Conservation (phyloP, 2,888 invertebrate species). For the Nephrocerus scutellatus region DNA sequence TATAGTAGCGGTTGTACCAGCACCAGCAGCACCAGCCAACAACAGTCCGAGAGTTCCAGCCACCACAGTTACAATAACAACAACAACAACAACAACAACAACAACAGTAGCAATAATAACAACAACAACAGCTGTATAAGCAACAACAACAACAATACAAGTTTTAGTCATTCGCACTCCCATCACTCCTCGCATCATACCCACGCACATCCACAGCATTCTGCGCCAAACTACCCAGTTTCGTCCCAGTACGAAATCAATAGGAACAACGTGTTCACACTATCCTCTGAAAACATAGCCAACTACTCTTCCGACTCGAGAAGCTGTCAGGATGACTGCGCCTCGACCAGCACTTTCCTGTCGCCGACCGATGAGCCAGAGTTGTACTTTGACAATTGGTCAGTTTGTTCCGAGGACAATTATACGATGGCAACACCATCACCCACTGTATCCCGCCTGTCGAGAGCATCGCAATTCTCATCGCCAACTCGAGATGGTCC, state of each 20-base stretch:
- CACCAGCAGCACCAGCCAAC: constrained; percentile 31
- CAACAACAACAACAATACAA: constrained; percentile 25
- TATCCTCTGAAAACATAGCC: constrained; percentile 43
- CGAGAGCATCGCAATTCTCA: constrained; percentile 48
- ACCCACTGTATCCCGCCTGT: constrained; percentile 43
- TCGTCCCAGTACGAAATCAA: constrained; percentile 43
- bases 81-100: constrained; percentile 20
- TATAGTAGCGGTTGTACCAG: constrained; percentile 34
- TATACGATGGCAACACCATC: constrained; percentile 41
- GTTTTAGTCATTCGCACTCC: constrained; percentile 27
- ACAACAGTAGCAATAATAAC: constrained; percentile 23
- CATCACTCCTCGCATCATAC: no score
- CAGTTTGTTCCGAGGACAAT: constrained; percentile 55
- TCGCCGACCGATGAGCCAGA: constrained; percentile 57
- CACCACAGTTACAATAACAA: constrained; percentile 30
- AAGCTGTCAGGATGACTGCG: constrained; percentile 46
- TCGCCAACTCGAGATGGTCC: constrained; percentile 41
- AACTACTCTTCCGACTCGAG: constrained; percentile 46
- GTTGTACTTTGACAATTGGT: constrained; percentile 59
- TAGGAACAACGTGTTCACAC: constrained; percentile 39
- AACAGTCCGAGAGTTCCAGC: constrained; percentile 31
- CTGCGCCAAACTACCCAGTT: constrained; percentile 37
- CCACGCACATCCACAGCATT: no score
- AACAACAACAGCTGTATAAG: constrained; percentile 32
- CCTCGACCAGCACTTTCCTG: constrained; percentile 48